Base-by-base conservation (phyloP, 2,888 invertebrate genomes). In the Bombyx huttoni region DNA sequence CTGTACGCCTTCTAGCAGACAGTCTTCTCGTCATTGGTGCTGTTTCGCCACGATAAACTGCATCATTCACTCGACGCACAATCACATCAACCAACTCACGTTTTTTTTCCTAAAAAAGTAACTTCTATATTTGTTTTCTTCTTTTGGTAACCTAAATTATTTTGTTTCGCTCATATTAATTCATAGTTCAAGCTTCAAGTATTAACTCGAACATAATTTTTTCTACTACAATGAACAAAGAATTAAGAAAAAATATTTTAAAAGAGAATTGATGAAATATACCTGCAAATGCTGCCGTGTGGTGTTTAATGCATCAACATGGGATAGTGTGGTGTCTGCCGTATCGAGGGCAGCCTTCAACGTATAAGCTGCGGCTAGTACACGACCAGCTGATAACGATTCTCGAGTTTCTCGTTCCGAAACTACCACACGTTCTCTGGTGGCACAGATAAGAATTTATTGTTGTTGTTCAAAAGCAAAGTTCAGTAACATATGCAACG, bases 281-380 rank as follows among this genome's bases (percentile, higher is more conserved):
- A 89, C 94, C 78, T 83, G 91, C 49, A 98, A 78, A 63, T 97
- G 96, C 48, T 88, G 87, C 53, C 94, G 91, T 6, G 97, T 90
- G 69, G 97, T 94, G 57, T 93, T 90, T 34, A 98, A 85, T 6
- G 96, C 98, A 67, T 96, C 95, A 0, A 98, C 95, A 53, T 93
- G 94, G 52, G 93, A 91, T 34, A 98, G 84, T 40, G 92, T 92
- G 9, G 93, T 94, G 68, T 93, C 92, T 7, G 95, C 94, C 60
- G 92, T 92, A 33, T 93, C 92, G 14, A 96, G 84, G 0, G 88
- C 88, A 0, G 68, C 73, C 46, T 69, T 71, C 46, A 92, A 76
- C 48, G 95, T 90, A 68, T 94, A 91, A n/a, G 97, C 96, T 34
- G 96, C 96, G 69, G 94, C 94, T 54, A 97, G 85, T 78, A 96